Evolutionary conservation across 2,113 vertebrate species (phyloP).

Genomic region (Rhombomys opimus): DNA sequence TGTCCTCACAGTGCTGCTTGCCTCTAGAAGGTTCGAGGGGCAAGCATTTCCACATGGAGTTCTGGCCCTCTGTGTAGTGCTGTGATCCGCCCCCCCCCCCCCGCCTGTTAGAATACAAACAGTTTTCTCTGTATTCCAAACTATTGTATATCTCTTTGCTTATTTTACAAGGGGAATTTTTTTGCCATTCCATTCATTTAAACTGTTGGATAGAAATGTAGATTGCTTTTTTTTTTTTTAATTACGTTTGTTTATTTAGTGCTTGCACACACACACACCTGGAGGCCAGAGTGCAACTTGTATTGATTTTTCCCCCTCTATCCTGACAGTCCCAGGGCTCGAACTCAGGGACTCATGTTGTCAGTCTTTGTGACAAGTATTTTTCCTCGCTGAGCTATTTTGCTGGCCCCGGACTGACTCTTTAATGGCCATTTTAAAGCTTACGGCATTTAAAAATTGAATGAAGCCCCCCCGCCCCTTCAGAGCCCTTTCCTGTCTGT

Average conservation of each 20-base stretch:
- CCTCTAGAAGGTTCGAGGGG: not conserved
- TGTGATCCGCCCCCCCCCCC: not conserved
- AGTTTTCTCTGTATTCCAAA: not conserved
- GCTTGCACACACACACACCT: not conserved
- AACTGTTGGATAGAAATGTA: not conserved
- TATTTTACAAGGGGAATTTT: not conserved
- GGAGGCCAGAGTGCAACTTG: not conserved
- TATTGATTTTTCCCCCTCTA: no score
- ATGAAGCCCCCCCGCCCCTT: not conserved
- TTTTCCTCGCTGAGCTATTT: not conserved
- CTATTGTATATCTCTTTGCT: not conserved
- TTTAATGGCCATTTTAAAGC: slow-evolving; percentile 3
- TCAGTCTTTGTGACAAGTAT: not conserved
- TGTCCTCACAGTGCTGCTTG: not conserved
- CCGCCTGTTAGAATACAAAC: not conserved
- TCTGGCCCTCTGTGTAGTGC: not conserved
- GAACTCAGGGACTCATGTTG: not conserved
- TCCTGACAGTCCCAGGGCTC: not conserved
- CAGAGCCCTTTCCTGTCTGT: not conserved
- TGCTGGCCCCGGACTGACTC: not conserved
- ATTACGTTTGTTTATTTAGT: not conserved
- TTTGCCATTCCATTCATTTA: not conserved
- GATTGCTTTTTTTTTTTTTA: not conserved
- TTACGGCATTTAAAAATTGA: not conserved
- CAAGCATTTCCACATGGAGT: not conserved